Conservation (phyloP, 2,113 vertebrate species). For the Mystacornis crossleyi region DNA sequence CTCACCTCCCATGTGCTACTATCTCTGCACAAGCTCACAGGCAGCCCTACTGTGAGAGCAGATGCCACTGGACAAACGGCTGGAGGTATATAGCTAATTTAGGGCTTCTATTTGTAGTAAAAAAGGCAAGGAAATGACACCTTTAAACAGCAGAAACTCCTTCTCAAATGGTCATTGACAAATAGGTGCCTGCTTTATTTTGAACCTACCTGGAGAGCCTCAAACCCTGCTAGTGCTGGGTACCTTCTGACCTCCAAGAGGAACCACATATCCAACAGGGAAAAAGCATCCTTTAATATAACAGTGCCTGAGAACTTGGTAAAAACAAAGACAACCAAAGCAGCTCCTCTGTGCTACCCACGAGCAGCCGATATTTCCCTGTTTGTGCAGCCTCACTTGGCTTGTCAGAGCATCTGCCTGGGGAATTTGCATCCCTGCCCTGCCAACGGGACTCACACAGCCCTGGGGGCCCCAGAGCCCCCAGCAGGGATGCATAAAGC, state of each 20-base stretch:
- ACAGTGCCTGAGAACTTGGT: not conserved
- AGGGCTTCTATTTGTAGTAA: not conserved
- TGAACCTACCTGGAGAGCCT: not conserved
- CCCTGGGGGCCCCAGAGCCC: not conserved
- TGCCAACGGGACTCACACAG: rapidly evolving
- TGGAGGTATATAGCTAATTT: not conserved
- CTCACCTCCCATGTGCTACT: not conserved
- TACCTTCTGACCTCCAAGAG: not conserved
- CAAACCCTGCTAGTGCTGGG: not conserved
- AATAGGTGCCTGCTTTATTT: not conserved
- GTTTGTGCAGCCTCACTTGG: not conserved
- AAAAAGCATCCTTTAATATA: not conserved
- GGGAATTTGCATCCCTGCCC: not conserved
- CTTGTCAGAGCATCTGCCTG: not conserved
- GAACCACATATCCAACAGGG: not conserved
- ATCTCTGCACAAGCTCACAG: not conserved
- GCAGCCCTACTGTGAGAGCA: not conserved
- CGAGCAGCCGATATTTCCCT: rapidly evolving
- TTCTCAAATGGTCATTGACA: not conserved
- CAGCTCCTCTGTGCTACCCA: not conserved
- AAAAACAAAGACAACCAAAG: not conserved
- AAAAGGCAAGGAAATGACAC: not conserved
- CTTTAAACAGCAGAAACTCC: not conserved
- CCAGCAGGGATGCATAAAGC: not conserved
- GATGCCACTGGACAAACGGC: not conserved